These are phyloP conservation scores for Cosmia pyralina DNA, from an alignment of 2,888 invertebrate species.

Conservation along the genomic window DNA sequence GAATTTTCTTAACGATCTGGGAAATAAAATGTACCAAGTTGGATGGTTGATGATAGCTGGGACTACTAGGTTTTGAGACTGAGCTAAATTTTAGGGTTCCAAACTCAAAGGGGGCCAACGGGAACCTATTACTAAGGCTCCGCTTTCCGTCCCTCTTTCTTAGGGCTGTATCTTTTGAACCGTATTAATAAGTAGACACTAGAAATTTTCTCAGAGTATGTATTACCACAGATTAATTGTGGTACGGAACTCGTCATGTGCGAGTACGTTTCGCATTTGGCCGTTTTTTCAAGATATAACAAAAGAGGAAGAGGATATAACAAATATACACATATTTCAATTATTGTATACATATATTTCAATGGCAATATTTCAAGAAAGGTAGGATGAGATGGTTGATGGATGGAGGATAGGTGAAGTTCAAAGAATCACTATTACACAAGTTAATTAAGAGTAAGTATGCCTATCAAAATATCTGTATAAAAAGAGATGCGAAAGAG, in stretches of 20 bases:
- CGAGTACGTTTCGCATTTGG: neutral
- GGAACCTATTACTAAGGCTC: neutral
- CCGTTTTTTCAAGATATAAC: neutral
- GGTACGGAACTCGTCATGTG: neutral
- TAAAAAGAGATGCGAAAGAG: neutral
- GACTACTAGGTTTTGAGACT: neutral
- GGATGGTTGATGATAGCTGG: neutral
- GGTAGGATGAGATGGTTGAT: too few relatives aligned
- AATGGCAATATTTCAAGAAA: neutral
- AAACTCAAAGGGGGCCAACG: neutral
- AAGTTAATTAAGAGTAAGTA: neutral
- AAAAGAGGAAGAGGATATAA: too few relatives aligned
- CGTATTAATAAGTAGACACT: neutral
- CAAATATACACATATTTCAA: too few relatives aligned
- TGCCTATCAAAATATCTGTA: neutral
- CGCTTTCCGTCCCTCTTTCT: neutral
- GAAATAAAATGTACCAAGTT: neutral
- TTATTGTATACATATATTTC: neutral
- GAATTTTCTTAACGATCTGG: constrained; percentile 27
- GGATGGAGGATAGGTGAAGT: too few relatives aligned
- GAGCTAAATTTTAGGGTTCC: neutral
- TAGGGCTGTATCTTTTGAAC: neutral
- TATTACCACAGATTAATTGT: too few relatives aligned
- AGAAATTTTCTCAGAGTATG: neutral
- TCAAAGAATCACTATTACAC: neutral